Evolutionary conservation across 2,113 vertebrate genomes (phyloP).

Genomic region (Pitta sordida): DNA sequence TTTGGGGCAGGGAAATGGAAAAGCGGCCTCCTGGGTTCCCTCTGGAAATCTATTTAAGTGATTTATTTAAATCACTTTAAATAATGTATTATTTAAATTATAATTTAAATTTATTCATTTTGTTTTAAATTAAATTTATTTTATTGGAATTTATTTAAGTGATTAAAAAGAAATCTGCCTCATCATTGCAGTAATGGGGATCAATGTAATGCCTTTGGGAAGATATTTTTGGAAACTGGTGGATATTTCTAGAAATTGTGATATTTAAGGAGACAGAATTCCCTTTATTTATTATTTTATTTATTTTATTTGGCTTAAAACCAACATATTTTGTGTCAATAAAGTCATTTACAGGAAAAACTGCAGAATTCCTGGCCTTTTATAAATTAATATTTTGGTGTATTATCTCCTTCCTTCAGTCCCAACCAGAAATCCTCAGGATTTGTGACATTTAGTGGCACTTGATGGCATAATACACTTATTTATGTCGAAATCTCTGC

Average conservation of each 20-base stretch:
- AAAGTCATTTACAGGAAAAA: neutral
- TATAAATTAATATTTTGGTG: neutral
- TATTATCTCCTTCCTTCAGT: slow-evolving; percentile 1
- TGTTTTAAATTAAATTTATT: no score
- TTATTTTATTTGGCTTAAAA: neutral
- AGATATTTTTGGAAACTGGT: neutral
- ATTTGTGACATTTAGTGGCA: slow-evolving; percentile 29
- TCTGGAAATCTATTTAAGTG: no score
- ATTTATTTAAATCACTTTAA: no score
- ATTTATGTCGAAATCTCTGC: slow-evolving; percentile 34
- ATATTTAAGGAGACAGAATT: neutral
- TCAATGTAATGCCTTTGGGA: neutral
- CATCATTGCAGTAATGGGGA: neutral
- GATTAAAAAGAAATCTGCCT: neutral
- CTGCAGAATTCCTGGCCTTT: neutral
- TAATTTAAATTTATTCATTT: no score
- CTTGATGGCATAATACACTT: slow-evolving; percentile 22
- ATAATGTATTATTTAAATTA: no score
- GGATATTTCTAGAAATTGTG: neutral
- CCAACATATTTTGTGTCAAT: neutral
- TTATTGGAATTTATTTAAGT: neutral
- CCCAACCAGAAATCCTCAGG: neutral
- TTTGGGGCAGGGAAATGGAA: neutral
- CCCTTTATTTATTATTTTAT: neutral
- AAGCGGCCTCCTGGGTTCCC: neutral